A percentile compares a stretch with the other conserved stretches of the same genome.
phyloP scores from a whole-genome alignment of 1,140 invertebrate species.

The Matsumurasca onukii region DNA sequence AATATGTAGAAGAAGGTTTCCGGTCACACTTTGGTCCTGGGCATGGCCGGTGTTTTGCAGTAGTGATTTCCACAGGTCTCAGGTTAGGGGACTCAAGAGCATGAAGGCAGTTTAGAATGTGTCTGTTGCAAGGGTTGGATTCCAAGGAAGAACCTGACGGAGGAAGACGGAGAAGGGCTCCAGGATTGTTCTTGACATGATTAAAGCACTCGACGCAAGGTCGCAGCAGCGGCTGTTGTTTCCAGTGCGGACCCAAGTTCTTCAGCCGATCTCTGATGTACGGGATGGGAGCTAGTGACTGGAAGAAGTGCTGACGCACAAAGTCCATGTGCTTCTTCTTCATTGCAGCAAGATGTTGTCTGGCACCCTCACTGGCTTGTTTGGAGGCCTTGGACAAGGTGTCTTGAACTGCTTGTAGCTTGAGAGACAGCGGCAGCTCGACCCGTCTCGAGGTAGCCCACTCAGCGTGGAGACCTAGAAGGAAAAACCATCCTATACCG shows the following conservation, averaged over 20 bases:
- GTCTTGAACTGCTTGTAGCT: not conserved
- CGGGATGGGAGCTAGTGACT: not conserved
- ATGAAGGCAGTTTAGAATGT: too few relatives aligned
- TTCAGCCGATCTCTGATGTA: not conserved
- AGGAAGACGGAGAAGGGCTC: too few relatives aligned
- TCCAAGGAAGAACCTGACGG: too few relatives aligned
- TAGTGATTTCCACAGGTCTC: too few relatives aligned
- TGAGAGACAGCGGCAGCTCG: not conserved
- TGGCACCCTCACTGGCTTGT: not conserved
- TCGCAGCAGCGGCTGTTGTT: too few relatives aligned
- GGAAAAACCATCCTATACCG: not conserved
- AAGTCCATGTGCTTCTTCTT: slow-evolving; percentile 13
- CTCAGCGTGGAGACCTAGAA: not conserved
- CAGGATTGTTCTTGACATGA: too few relatives aligned
- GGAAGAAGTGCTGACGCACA: not conserved
- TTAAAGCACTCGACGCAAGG: too few relatives aligned
- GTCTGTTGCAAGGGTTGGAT: too few relatives aligned
- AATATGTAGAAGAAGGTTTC: too few relatives aligned
- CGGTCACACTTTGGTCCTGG: too few relatives aligned
- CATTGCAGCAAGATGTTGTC: not conserved
- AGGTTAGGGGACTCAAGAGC: too few relatives aligned
- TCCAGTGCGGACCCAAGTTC: not conserved
- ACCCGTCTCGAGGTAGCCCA: not conserved
- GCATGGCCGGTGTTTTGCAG: too few relatives aligned
- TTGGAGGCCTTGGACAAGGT: not conserved